Evolutionary conservation across 30 jellyfish, hydroid and myxozoan species (phyloP).

Genomic region (Aurelia aurita): DNA sequence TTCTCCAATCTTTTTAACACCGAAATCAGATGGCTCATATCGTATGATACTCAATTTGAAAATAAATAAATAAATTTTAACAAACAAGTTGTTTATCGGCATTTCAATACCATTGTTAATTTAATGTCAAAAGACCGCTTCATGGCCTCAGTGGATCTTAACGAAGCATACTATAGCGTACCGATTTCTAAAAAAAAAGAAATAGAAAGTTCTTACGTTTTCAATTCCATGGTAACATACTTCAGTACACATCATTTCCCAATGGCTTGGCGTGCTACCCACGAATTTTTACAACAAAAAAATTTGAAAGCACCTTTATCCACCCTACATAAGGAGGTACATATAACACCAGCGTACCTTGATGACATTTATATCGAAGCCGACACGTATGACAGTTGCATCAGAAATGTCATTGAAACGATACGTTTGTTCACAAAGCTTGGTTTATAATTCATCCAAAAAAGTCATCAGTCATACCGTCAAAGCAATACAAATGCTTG

Average conservation of each 20-base stretch:
- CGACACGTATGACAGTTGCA: neutral
- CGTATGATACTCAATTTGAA: no score
- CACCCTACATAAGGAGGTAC: neutral
- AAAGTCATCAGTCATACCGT: neutral
- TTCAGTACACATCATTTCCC: neutral
- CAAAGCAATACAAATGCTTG: neutral
- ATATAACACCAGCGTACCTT: conserved; percentile 7
- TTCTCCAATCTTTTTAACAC: no score
- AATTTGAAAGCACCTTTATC: conserved; percentile 2
- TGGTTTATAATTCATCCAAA: conserved; percentile 22
- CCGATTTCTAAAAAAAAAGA: neutral
- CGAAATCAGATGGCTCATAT: no score
- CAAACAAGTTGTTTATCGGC: no score
- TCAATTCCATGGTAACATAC: no score
- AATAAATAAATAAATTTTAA: no score
- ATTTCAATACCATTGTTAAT: no score
- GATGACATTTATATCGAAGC: neutral
- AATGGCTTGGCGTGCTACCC: conserved; percentile 32
- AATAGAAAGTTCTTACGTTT: neutral
- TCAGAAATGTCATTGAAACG: neutral
- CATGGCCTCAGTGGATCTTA: no score
- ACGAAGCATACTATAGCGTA: neutral
- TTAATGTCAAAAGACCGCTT: no score
- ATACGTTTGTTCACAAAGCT: neutral
- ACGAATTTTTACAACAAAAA: conserved; percentile 19